Base-by-base conservation (phyloP, 2,113 vertebrate genomes). In the Caranx ignobilis region DNA sequence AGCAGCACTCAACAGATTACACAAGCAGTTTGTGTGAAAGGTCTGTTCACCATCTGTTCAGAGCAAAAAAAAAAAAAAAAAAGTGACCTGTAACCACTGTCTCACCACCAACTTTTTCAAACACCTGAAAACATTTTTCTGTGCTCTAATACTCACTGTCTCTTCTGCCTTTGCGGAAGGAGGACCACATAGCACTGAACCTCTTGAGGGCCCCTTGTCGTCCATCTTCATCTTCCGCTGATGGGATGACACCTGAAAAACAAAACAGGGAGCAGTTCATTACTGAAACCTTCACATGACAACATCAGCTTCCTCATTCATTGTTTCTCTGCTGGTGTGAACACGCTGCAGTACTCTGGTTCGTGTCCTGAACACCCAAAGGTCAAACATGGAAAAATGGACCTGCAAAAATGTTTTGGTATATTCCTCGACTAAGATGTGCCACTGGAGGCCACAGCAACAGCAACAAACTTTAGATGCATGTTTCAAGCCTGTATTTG, bases 141-240 rank as follows among this genome's bases (percentile, higher is more conserved):
- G 2, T 26, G 8, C 37, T 12, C 6, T 21, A 31, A 12, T 18
- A 92, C 95, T 95, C 65, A 94, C 94, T 62, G 6, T 93, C 92
- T 88, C 67, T 72, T 67, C 75, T 94, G 67, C 88, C 81, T 67
- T 59, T 88, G 54, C 90, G 90, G 43, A 95, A 78, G 35, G 94
- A 92, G 0, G 92, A 83, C 87, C 87, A 93, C 87, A 94, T 84
- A 54, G 88, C 87, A 57, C 93, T 95, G 5, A 95, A 32, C 79
- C 94, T 92, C 84, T 94, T 94, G 79, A 94, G 67, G 9, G 84
- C 79, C 12, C 93, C 92, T 45, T 35, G 89, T 32, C 45, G 81
- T 60, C 67, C 79, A 5, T 48, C 78, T 18, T 87, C 91, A 84
- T 93, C 87, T 56, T 94, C 92, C 10, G 18, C 82, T 55, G 79